Evolutionary conservation across 2,113 vertebrate species (phyloP), one percentile per base, ranked within the genome.

Genomic region (Dipodomys ordii): DNA sequence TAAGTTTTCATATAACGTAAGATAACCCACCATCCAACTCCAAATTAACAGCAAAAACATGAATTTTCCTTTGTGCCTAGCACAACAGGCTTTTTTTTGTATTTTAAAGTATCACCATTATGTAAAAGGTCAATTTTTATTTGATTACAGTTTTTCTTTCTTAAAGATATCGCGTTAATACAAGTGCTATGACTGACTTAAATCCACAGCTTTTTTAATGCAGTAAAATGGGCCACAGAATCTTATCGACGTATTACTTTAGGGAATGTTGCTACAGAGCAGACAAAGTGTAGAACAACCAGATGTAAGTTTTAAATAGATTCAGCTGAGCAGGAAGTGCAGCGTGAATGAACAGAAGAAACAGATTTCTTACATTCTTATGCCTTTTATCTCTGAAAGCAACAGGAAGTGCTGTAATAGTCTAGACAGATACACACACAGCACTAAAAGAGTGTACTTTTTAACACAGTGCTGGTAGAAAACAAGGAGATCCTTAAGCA

Each of bases 141-240:
- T 83, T 81, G 65, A 78, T 65, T 49, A 71, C 22, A 92, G 39
- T 13, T 84, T 82, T 95, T 85, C 65, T 83, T 76, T 23, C 67
- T 94, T 95, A 88, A 93, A 74, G 68, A 86, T 62, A 30, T 25
- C 91, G 88, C 76, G 65, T 85, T 93, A 67, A 84, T 18, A 72
- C 64, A 93, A 87, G 15, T 77, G 46, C 30, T 94, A 62, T 53
- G 88, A 49, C 16, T 72, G 60, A 89, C 76, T 94, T 6, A 5
- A 79, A 64, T 88, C 23, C 83, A 74, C 9, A 65, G 19, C 27
- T 10, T 62, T 90, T 71, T 88, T 30, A 89, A 81, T 71, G 49
- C 23, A 83, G 44, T 80, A 32, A 90, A 83, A 87, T 92, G 67
- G 27, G 46, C n/a, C 71, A 90, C 69, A 60, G 91, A 94, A 93